These are phyloP conservation scores for Crotalus viridis DNA, from an alignment of 2,113 vertebrate genomes.

Conservation along the genomic window DNA sequence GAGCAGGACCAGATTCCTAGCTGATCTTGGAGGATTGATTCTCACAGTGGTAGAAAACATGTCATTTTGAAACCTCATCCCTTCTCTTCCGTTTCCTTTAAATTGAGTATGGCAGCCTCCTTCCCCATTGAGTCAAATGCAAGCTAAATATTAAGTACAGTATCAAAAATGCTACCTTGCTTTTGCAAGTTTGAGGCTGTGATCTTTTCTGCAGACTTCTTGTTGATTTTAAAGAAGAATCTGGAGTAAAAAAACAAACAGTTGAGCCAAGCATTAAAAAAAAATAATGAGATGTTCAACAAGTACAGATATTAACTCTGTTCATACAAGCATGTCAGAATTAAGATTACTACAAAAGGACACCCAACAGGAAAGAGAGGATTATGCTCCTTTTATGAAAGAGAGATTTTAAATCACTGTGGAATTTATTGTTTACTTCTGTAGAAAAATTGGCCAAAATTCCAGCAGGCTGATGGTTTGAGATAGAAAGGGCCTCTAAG, in stretches of 20 bases:
- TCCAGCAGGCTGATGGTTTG: background rate
- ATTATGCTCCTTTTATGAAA: background rate
- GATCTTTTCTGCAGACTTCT: background rate
- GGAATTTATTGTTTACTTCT: background rate
- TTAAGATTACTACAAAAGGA: background rate
- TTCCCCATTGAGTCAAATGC: background rate
- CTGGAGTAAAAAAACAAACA: background rate
- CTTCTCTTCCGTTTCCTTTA: background rate
- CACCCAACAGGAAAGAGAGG: background rate
- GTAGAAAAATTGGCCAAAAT: background rate
- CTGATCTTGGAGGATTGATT: background rate
- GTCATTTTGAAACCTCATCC: background rate
- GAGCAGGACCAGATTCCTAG: background rate
- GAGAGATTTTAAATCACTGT: background rate
- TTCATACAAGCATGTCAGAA: background rate
- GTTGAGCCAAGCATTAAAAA: background rate
- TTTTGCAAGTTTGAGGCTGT: background rate
- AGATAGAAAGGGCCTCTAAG: background rate
- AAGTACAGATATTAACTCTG: background rate
- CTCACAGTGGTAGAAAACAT: background rate
- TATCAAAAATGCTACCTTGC: background rate
- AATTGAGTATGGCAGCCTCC: background rate
- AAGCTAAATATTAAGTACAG: background rate
- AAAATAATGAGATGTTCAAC: background rate
- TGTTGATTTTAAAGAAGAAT: constrained; percentile 2